Conservation (phyloP, 1,140 invertebrate species). For the Lethocerus indicus region DNA sequence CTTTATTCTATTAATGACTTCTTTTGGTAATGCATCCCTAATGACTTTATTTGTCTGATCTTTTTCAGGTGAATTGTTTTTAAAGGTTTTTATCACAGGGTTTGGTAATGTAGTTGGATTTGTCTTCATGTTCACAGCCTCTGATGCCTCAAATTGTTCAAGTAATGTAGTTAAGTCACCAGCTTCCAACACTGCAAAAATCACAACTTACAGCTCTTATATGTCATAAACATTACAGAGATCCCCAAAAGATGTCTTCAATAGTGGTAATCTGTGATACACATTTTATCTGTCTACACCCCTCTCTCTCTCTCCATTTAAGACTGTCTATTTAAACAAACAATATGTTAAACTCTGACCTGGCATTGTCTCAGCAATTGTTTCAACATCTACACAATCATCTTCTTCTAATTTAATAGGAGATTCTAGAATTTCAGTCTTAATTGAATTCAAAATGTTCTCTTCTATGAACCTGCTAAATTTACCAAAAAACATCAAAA, state of each 20-base stretch:
- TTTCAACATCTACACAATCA: neutral
- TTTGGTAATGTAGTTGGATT: too few species aligned
- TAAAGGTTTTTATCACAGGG: neutral
- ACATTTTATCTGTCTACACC: too few species aligned
- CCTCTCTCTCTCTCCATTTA: too few species aligned
- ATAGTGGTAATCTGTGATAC: too few species aligned
- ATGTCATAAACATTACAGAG: too few species aligned
- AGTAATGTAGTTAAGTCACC: slow-evolving; percentile 30
- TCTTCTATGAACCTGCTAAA: neutral
- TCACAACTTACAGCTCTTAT: neutral
- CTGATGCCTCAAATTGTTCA: slow-evolving; percentile 35
- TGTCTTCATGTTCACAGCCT: slow-evolving; percentile 18
- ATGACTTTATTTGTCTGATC: slow-evolving; percentile 23
- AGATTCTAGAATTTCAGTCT: neutral
- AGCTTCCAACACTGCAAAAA: slow-evolving; percentile 20
- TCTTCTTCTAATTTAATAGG: neutral
- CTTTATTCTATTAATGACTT: slow-evolving; percentile 31
- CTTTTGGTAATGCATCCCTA: slow-evolving; percentile 24
- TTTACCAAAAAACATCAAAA: too few species aligned
- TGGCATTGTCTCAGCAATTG: neutral
- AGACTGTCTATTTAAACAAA: neutral
- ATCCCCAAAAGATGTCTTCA: too few species aligned
- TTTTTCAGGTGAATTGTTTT: neutral
- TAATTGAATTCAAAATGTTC: neutral
- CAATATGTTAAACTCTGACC: neutral